These are phyloP conservation scores for Oegoconia quadripuncta DNA, from an alignment of 2,888 invertebrate species.

Conservation along the genomic window DNA sequence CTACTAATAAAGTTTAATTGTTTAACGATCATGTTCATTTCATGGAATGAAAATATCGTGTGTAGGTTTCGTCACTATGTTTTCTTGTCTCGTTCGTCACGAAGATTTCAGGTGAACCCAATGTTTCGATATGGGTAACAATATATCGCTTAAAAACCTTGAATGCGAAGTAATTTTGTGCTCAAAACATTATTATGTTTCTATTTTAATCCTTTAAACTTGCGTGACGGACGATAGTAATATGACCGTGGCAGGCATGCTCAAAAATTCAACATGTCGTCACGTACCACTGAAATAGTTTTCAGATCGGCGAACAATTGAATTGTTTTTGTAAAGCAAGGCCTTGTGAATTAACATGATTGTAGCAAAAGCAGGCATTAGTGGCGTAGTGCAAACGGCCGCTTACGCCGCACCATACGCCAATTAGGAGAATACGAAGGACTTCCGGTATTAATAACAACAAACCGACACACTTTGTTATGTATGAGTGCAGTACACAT, in stretches of 20 bases:
- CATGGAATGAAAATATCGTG: too few relatives aligned
- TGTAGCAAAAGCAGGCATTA: slow-evolving; percentile 2
- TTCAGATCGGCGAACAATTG: slow-evolving; percentile 4
- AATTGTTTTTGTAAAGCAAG: slow-evolving; percentile 10
- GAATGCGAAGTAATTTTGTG: too few relatives aligned
- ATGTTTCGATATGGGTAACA: too few relatives aligned
- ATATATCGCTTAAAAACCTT: too few relatives aligned
- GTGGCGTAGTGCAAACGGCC: slow-evolving; percentile 2
- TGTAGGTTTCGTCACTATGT: too few relatives aligned
- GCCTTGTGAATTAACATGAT: slow-evolving; percentile 8
- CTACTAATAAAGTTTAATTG: too few relatives aligned
- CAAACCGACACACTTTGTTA: slow-evolving; percentile 27
- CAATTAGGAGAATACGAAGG: slow-evolving; percentile 47
- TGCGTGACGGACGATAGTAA: too few relatives aligned
- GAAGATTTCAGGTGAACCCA: too few relatives aligned
- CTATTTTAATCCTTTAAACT: too few relatives aligned
- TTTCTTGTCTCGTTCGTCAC: too few relatives aligned
- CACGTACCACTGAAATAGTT: not conserved
- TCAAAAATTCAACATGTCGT: not conserved
- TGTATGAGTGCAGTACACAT: slow-evolving; percentile 26
- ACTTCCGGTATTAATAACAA: slow-evolving; percentile 35
- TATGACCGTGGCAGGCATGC: not conserved
- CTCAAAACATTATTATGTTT: too few relatives aligned
- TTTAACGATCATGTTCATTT: too few relatives aligned
- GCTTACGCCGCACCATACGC: slow-evolving; percentile 28